These are phyloP conservation scores for Melanostoma mellinum DNA, from an alignment of 2,888 invertebrate genomes.

Conservation along the genomic window DNA sequence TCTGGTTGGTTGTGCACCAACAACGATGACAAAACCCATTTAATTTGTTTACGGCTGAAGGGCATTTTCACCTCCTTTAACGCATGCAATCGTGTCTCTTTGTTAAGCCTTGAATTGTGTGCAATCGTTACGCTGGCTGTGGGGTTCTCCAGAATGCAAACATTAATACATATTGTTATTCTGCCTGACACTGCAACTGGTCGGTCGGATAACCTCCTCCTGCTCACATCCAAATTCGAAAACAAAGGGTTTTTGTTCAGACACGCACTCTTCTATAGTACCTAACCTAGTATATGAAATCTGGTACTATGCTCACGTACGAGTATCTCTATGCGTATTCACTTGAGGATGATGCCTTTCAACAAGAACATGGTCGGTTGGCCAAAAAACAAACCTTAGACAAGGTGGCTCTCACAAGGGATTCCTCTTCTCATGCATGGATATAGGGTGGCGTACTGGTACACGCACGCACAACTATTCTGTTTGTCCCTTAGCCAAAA, in stretches of 20 bases:
- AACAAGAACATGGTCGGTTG: constrained; percentile 51
- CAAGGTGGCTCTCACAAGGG: constrained; percentile 10
- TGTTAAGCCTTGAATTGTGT: constrained; percentile 69
- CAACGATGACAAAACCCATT: constrained; percentile 65
- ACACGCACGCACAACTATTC: constrained; percentile 1
- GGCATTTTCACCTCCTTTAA: constrained; percentile 70
- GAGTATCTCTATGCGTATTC: constrained; percentile 32
- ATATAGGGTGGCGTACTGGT: not conserved
- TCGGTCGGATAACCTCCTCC: constrained; percentile 4
- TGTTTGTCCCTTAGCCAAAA: constrained; percentile 65
- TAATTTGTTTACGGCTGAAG: constrained; percentile 71
- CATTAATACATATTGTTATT: constrained; percentile 67
- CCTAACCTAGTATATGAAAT: not conserved
- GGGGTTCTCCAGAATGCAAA: constrained; percentile 58
- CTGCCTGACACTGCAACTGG: constrained; percentile 55
- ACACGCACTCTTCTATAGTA: constrained; percentile 25
- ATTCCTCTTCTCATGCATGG: not conserved
- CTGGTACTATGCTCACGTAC: not conserved
- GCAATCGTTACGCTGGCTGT: constrained; percentile 64
- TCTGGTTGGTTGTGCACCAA: not conserved
- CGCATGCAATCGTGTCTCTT: constrained; percentile 55
- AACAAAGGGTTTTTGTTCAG: constrained; percentile 20
- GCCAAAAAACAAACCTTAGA: constrained; percentile 28
- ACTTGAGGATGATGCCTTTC: constrained; percentile 51
- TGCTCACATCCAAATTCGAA: not conserved